Percentiles rank a stretch among this genome's conserved stretches.
These are phyloP conservation scores for Notoglanidium macrostoma DNA, from an alignment of 2,797 vertebrate species.

Conservation along the genomic window DNA sequence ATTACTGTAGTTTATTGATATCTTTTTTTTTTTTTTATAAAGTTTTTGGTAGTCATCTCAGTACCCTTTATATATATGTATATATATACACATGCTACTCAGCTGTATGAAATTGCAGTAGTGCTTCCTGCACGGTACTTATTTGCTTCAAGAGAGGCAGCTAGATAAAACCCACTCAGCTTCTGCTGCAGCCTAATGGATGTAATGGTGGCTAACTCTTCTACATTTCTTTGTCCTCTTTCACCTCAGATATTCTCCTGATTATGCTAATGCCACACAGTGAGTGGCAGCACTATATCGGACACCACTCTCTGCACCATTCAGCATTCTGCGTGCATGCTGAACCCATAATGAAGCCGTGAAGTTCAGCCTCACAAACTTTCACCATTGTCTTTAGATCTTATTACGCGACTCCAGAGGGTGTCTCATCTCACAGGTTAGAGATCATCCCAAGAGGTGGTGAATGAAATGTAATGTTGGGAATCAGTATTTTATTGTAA, in stretches of 20 bases:
- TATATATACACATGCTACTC: background rate
- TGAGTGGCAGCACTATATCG: slow-evolving; percentile 25
- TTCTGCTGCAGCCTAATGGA: slow-evolving; percentile 38
- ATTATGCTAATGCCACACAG: slow-evolving; percentile 40
- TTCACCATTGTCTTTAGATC: slow-evolving; percentile 49
- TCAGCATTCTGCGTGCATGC: slow-evolving; percentile 39
- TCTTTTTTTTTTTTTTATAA: background rate
- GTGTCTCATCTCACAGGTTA: slow-evolving; percentile 37
- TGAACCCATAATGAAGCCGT: slow-evolving; percentile 44
- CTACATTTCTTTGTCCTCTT: slow-evolving; percentile 30
- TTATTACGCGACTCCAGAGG: slow-evolving; percentile 46
- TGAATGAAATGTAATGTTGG: slow-evolving; percentile 32
- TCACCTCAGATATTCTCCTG: slow-evolving; percentile 49
- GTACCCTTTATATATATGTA: background rate
- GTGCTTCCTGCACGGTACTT: background rate
- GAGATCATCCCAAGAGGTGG: slow-evolving; percentile 16
- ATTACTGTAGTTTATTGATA: background rate
- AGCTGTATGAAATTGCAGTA: background rate
- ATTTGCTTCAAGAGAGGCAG: slow-evolving; percentile 5
- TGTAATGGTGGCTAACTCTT: slow-evolving; percentile 38
- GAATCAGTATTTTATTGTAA: slow-evolving; percentile 49
- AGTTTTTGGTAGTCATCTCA: background rate
- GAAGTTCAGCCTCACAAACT: slow-evolving; percentile 49
- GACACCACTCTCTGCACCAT: slow-evolving; percentile 29
- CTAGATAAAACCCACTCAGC: slow-evolving; percentile 6